Conservation (phyloP, 2,888 invertebrate species). For the Apocheima hispidaria region DNA sequence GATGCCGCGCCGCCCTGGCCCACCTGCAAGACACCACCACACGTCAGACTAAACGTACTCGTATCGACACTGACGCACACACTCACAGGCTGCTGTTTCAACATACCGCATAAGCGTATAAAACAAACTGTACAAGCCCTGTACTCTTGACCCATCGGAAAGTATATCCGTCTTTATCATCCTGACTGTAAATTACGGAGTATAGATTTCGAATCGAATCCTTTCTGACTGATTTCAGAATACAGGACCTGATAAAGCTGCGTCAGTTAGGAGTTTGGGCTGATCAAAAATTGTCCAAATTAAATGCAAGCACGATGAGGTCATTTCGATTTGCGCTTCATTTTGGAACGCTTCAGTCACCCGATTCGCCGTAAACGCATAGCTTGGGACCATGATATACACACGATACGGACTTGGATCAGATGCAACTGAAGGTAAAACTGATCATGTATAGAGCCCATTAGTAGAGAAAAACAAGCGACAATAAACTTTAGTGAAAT, state of each 20-base stretch:
- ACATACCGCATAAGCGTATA: neutral
- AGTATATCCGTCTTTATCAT: too few relatives aligned
- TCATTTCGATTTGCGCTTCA: neutral
- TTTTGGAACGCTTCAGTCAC: neutral
- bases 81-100: conserved; percentile 21
- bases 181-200: too few relatives aligned
- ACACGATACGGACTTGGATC: neutral
- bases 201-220: too few relatives aligned
- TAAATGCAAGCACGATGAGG: neutral
- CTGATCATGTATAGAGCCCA: neutral
- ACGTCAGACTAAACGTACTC: conserved; percentile 62
- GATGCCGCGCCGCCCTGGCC: conserved; percentile 71
- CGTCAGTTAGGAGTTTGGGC: neutral
- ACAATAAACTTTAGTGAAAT: neutral
- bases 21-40: conserved; percentile 78
- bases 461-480: neutral
- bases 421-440: neutral
- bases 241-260: too few relatives aligned
- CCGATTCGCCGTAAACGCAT: neutral
- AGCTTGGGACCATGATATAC: neutral
- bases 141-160: too few relatives aligned
- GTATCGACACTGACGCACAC: conserved; percentile 19
- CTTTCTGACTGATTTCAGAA: too few relatives aligned
- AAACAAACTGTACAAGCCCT: neutral
- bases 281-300: neutral